These are phyloP conservation scores for Dipodomys ordii DNA, from an alignment of 2,113 vertebrate species.

Conservation along the genomic window DNA sequence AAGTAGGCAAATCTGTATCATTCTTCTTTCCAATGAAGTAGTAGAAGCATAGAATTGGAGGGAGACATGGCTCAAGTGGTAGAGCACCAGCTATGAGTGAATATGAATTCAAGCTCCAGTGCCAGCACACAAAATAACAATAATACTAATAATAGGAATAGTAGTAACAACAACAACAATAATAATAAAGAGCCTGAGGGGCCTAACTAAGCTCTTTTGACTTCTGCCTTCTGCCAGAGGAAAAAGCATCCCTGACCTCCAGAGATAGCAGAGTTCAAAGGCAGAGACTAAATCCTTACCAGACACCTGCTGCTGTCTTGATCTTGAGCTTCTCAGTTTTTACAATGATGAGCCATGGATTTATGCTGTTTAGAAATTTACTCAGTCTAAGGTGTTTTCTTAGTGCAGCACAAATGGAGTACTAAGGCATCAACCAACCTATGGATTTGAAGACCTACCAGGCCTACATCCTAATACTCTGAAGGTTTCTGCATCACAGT, in stretches of 20 bases:
- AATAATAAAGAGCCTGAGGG: too few species aligned
- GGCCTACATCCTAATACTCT: background rate
- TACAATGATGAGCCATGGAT: background rate
- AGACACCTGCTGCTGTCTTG: background rate
- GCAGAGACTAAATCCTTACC: background rate
- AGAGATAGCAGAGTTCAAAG: background rate
- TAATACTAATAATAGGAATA: too few species aligned
- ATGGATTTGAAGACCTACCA: background rate
- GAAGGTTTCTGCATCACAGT: background rate
- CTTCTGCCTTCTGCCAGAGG: background rate
- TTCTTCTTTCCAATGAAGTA: too few species aligned
- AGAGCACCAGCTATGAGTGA: too few species aligned
- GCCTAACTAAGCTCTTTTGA: background rate
- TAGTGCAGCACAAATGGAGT: background rate
- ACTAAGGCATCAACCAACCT: background rate
- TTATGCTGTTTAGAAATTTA: background rate
- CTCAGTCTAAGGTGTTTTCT: background rate
- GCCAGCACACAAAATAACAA: too few species aligned
- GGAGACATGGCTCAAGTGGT: too few species aligned
- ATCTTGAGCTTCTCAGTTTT: background rate
- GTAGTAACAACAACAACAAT: too few species aligned
- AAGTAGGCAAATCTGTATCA: too few species aligned
- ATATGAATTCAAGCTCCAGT: too few species aligned
- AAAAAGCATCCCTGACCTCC: background rate
- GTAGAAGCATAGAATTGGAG: too few species aligned